Evolutionary conservation across 2,113 vertebrate species (phyloP).

Genomic region (Bagarius yarrelli): DNA sequence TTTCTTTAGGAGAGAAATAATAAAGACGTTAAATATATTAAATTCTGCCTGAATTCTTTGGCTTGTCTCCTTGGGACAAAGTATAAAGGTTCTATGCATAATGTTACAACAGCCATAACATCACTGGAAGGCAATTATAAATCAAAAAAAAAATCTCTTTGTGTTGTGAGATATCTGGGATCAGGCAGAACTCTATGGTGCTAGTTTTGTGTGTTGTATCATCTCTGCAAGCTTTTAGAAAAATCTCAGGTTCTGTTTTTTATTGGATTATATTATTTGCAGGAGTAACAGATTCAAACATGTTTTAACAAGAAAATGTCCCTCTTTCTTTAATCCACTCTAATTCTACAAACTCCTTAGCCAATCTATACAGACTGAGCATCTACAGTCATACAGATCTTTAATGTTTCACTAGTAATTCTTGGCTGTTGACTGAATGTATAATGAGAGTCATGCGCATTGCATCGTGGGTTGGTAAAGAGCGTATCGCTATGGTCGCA

Average conservation of each 20-base stretch:
- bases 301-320: constrained; percentile 16
- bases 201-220: constrained; percentile 30
- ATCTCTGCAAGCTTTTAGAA: constrained; percentile 19
- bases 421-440: constrained; percentile 58
- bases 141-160: not conserved
- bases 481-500: constrained; percentile 21
- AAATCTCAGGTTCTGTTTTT: not conserved
- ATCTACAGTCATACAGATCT: constrained; percentile 35
- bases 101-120: not conserved
- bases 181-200: not conserved
- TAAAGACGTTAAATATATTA: not conserved
- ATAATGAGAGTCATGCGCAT: constrained; percentile 46
- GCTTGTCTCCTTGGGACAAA: not conserved
- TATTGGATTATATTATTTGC: constrained; percentile 16
- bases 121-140: not conserved
- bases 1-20: not conserved
- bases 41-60: not conserved
- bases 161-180: not conserved
- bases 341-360: constrained; percentile 29
- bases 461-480: constrained; percentile 44
- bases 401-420: constrained; percentile 45
- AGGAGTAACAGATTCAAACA: constrained; percentile 20
- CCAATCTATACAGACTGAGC: constrained; percentile 20
- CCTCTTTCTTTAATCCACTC: constrained; percentile 6
- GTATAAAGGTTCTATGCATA: not conserved